A percentile compares a stretch with the other conserved stretches of the same genome.
Conservation (phyloP, 2,888 invertebrate genomes). For the Cryptophagus acutangulus region DNA sequence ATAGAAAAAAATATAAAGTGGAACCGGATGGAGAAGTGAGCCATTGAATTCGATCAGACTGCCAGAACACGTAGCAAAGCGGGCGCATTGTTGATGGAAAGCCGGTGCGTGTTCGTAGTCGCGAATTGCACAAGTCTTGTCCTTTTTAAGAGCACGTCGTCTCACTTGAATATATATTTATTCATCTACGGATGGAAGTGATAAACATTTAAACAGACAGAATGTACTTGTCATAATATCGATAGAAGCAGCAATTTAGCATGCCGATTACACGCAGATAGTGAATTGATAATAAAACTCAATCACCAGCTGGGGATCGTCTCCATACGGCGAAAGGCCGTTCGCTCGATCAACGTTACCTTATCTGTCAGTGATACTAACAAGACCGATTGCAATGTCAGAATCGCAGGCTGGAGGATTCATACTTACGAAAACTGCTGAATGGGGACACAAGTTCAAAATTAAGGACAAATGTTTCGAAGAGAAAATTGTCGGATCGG, state of each 20-base stretch:
- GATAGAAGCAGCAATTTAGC: too few species aligned
- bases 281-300: slow-evolving; percentile 8
- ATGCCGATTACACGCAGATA: too few species aligned
- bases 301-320: neutral
- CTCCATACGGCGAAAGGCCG: neutral
- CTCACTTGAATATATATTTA: too few species aligned
- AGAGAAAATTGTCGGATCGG: too few species aligned
- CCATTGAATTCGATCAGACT: slow-evolving; percentile 3
- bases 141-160: too few species aligned
- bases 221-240: too few species aligned
- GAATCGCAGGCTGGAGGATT: slow-evolving; percentile 7
- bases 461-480: too few species aligned
- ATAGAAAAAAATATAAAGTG: slow-evolving; percentile 1
- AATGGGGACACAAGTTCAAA: too few species aligned
- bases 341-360: slow-evolving; percentile 6
- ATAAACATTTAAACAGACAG: too few species aligned
- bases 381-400: slow-evolving; percentile 8
- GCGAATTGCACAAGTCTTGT: neutral
- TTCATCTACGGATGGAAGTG: too few species aligned
- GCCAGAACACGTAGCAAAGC: slow-evolving; percentile 4
- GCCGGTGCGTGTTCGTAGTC: slow-evolving; percentile 3
- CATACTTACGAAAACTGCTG: too few species aligned
- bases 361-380: slow-evolving; percentile 7
- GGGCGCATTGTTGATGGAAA: slow-evolving; percentile 3
- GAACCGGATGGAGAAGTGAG: slow-evolving; percentile 1